Percentiles rank a stretch among this genome's conserved stretches.
Conservation (phyloP, 2,797 vertebrate genomes). For the Hydrophis major region DNA sequence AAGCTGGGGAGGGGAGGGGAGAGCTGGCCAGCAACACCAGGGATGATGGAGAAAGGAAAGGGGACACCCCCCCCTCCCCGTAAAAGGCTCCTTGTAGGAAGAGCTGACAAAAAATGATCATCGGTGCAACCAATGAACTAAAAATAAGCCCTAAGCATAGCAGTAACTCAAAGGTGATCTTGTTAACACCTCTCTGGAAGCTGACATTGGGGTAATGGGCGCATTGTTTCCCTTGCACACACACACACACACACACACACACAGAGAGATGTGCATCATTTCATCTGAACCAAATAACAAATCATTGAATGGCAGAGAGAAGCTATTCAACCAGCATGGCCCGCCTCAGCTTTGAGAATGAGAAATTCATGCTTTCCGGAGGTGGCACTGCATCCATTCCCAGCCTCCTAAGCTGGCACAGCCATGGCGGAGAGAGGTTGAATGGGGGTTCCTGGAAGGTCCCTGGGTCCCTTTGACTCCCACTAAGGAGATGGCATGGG, state of each 20-base stretch:
- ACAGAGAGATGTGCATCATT: not conserved
- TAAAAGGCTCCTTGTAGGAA: not conserved
- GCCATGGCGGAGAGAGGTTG: not conserved
- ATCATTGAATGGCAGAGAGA: not conserved
- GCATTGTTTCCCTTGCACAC: not conserved
- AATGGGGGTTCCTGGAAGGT: not conserved
- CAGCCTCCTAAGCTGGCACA: not conserved
- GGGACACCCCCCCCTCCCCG: accelerated
- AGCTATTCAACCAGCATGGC: not conserved
- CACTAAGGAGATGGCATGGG: not conserved
- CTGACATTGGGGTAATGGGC: not conserved
- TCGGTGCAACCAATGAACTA: not conserved
- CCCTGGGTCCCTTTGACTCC: not conserved
- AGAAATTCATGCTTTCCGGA: not conserved
- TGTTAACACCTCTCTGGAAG: not conserved
- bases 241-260: too few relatives aligned
- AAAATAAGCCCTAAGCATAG: not conserved
- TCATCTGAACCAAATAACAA: not conserved
- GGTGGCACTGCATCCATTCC: not conserved
- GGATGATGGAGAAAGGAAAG: not conserved
- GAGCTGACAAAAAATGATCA: not conserved
- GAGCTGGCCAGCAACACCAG: not conserved
- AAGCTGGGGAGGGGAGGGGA: not conserved
- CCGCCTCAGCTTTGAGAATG: not conserved
- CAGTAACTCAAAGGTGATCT: conserved; percentile 18